phyloP scores from a whole-genome alignment of 2,113 vertebrate species.

The Sylvia atricapilla region DNA sequence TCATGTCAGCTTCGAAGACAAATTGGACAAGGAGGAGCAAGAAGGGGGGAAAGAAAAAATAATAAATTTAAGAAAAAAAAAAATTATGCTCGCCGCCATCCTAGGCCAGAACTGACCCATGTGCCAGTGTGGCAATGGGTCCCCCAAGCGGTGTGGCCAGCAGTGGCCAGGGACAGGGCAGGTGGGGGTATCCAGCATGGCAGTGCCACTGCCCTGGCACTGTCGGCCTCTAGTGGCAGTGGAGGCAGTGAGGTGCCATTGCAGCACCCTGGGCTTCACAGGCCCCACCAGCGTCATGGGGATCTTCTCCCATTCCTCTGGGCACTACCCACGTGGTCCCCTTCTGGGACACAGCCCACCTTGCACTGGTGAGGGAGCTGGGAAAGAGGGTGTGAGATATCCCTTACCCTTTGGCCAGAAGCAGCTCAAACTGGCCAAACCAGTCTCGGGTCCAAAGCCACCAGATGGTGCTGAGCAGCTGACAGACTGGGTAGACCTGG shows the following conservation, averaged over 20 bases:
- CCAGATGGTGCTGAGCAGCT: neutral
- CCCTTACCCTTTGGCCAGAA: neutral
- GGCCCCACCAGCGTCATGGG: neutral
- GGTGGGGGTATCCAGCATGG: neutral
- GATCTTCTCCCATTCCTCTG: neutral
- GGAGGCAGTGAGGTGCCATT: neutral
- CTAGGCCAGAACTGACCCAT: neutral
- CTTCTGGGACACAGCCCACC: neutral
- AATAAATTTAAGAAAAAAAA: neutral
- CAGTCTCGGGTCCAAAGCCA: neutral
- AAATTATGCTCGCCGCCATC: conserved; percentile 14
- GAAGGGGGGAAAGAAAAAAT: neutral
- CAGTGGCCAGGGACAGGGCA: fast-evolving
- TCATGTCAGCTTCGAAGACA: conserved; percentile 86
- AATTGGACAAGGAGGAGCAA: conserved; percentile 72
- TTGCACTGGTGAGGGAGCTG: neutral
- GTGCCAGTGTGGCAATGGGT: neutral
- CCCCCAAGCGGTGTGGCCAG: neutral
- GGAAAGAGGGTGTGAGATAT: neutral
- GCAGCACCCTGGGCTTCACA: neutral
- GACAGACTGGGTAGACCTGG: neutral
- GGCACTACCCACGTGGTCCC: neutral
- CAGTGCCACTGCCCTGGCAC: fast-evolving
- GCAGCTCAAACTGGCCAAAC: neutral
- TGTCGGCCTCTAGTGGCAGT: conserved; percentile 47